Base-by-base conservation (phyloP, 2,797 vertebrate species). In the Squalus acanthias region DNA sequence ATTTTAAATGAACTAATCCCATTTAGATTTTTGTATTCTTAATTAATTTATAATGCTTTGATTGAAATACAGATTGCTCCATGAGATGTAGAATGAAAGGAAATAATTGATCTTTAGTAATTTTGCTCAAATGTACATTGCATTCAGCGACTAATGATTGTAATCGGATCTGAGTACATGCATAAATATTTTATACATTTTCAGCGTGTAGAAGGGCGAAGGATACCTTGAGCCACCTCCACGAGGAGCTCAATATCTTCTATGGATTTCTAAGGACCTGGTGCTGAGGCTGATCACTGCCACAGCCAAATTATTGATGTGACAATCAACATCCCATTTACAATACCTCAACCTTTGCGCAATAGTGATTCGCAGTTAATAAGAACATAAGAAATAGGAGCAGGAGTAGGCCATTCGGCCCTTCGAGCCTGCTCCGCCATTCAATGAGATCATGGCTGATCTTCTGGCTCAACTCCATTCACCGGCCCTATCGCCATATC, bases 141-240 rank as follows among this genome's bases (percentile, higher is more conserved):
- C 39, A 93, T 67, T 67, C 91, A 67, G n/a, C 7, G 39, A 22
- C 15, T 39, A 67, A 65, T 93, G n/a, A 93, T 93, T 93, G 39
- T 65, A 93, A 93, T 93, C 91, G 33, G 15, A 63, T 67, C n/a
- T 22, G 33, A 39, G n/a, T 67, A 67, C 15, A n/a, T 10, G n/a
- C 67, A 67, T 69, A 93, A 93, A 93, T 93, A 93, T 67, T 93
- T n/a, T n/a, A 67, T 65, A 67, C 9, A 39, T 67, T 67, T 93
- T 93, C 63, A 67, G 3, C 46, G 79, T 46, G 39, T 82, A 46
- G 79, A 39, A 46, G 79, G 39, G 46, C 46, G 79, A 82, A 46
- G 79, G 79, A 46, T 46, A 46, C 74, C 1, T 33, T 91, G 91
- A 67, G n/a, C 63, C n/a, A 20, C 10, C 33, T 46, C 65, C 13